Evolutionary conservation across 2,797 vertebrate genomes (phyloP).

Genomic region (Hirundo rustica): DNA sequence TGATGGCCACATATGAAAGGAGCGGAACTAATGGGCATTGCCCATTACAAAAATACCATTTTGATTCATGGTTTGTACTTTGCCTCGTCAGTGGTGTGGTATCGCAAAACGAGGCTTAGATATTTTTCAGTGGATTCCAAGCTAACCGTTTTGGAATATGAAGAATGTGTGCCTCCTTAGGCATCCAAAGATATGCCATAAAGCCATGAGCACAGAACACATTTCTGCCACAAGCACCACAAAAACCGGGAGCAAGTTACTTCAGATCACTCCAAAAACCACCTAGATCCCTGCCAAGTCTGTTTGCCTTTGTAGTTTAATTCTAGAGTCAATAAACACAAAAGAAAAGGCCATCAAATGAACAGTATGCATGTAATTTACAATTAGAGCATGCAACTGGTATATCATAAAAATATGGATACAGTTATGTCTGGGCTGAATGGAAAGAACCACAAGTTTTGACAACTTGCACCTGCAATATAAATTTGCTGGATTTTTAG

Average conservation of each 20-base stretch:
- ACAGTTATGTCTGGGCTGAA: background rate
- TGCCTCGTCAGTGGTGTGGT: background rate
- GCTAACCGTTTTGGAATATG: conserved; percentile 7
- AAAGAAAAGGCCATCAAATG: conserved; percentile 24
- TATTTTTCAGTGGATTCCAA: background rate
- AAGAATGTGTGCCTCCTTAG: background rate
- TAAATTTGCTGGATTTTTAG: conserved; percentile 23
- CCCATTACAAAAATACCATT: background rate
- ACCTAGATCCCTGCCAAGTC: conserved; percentile 37
- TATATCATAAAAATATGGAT: conserved; percentile 43
- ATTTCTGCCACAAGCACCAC: conserved; percentile 16
- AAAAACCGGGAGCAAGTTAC: conserved; percentile 28
- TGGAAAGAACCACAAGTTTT: conserved; percentile 25
- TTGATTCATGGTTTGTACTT: conserved; percentile 35
- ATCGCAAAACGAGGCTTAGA: background rate
- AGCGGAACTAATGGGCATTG: background rate
- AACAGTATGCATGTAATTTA: conserved; percentile 26
- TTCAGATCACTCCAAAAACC: conserved; percentile 37
- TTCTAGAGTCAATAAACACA: conserved; percentile 46
- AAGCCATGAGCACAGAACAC: background rate
- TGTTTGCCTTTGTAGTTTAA: conserved; percentile 54
- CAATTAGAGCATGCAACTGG: conserved; percentile 36
- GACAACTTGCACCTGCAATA: conserved; percentile 53
- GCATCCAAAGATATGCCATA: conserved; percentile 1
- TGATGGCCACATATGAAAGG: background rate